These are phyloP conservation scores for Rhopalosiphum nymphaeae DNA, from an alignment of 2,888 invertebrate species.

Conservation along the genomic window DNA sequence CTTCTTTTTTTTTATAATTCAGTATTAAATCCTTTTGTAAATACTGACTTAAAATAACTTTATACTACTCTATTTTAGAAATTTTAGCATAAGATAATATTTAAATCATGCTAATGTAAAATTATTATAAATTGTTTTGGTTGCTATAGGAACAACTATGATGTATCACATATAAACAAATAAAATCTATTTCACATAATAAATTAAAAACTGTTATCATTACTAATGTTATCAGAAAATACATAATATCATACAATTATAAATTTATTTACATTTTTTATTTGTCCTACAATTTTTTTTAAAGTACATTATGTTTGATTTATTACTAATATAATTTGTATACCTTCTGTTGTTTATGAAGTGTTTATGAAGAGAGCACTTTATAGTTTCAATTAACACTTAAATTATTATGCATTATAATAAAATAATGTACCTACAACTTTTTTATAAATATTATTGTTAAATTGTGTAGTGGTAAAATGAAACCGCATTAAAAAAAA, in stretches of 20 bases:
- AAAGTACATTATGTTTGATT: background rate
- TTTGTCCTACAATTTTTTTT: background rate
- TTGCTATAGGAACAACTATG: background rate
- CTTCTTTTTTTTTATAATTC: too few species aligned
- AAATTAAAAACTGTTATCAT: background rate
- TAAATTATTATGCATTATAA: background rate
- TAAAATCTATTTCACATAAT: background rate
- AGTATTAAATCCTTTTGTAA: too few species aligned
- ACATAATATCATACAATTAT: background rate
- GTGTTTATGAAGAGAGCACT: background rate
- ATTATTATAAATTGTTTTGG: background rate
- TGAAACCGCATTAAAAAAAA: background rate
- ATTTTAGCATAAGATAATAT: too few species aligned
- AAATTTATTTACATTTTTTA: background rate
- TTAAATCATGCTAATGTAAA: too few species aligned
- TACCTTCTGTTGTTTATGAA: background rate
- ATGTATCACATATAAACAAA: background rate
- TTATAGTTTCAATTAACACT: background rate
- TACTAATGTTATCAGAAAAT: background rate
- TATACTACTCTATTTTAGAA: too few species aligned
- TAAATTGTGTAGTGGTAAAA: background rate
- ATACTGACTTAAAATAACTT: too few species aligned
- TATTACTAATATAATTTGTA: background rate
- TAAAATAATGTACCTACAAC: background rate
- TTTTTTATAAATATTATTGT: constrained; percentile 2